phyloP scores from a whole-genome alignment of 2,888 invertebrate species.

The Heteromurus nitidus region DNA sequence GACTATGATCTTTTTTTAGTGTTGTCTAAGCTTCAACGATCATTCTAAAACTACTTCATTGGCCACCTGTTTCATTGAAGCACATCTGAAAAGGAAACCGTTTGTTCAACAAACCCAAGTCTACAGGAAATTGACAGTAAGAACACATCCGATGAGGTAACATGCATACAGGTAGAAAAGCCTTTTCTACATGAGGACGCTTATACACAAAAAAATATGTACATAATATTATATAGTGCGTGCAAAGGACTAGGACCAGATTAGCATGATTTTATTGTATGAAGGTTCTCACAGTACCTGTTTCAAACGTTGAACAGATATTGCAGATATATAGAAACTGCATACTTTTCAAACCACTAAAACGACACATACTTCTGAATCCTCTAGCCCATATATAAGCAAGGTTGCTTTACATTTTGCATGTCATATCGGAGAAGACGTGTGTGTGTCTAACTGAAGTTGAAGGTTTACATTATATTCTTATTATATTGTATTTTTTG shows the following conservation, averaged over 20 bases:
- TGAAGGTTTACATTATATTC: background rate
- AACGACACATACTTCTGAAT: too few relatives aligned
- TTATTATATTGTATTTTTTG: background rate
- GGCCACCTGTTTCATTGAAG: constrained; percentile 56
- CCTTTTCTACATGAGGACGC: too few relatives aligned
- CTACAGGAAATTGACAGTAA: constrained; percentile 48
- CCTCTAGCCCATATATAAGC: too few relatives aligned
- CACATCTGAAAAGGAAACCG: constrained; percentile 47
- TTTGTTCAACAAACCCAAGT: constrained; percentile 27
- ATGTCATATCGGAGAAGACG: too few relatives aligned
- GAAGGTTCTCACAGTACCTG: constrained; percentile 55
- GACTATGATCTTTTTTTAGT: too few relatives aligned
- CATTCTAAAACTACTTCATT: constrained; percentile 11
- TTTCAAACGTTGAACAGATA: constrained; percentile 39
- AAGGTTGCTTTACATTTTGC: too few relatives aligned
- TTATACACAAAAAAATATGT: constrained; percentile 2
- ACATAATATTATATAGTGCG: background rate
- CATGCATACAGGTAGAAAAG: constrained; percentile 9
- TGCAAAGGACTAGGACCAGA: constrained; percentile 10
- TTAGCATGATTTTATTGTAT: constrained; percentile 47
- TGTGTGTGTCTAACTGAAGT: too few relatives aligned
- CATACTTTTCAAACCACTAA: too few relatives aligned
- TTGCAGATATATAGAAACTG: too few relatives aligned
- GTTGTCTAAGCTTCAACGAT: constrained; percentile 21
- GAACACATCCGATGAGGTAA: constrained; percentile 23